Conservation (phyloP, 2,113 vertebrate species). For the Mandrillus leucophaeus region DNA sequence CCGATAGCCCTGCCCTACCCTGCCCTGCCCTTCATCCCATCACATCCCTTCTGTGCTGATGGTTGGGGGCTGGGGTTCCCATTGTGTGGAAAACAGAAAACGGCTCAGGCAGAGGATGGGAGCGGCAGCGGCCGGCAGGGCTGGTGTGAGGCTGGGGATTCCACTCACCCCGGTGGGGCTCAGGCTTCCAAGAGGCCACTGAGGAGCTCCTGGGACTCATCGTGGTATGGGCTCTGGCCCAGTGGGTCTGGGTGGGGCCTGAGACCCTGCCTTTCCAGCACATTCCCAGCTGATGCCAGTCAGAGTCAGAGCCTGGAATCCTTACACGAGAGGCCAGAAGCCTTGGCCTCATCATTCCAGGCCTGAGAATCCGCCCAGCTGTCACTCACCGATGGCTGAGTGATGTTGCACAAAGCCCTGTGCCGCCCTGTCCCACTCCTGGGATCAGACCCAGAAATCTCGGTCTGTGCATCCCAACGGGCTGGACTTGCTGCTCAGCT, state of each 20-base stretch:
- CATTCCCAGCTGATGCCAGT: neutral
- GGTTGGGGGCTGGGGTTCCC: neutral
- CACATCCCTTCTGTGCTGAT: too few relatives aligned
- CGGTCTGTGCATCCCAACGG: accelerated
- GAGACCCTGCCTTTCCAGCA: neutral
- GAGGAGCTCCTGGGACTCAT: neutral
- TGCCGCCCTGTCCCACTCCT: neutral
- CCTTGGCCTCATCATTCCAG: neutral
- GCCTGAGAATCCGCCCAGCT: neutral
- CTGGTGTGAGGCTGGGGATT: neutral
- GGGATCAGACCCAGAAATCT: neutral
- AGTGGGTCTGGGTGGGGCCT: neutral
- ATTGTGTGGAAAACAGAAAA: neutral
- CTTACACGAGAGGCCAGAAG: neutral
- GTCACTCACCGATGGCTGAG: neutral
- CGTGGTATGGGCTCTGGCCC: neutral
- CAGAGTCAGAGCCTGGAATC: neutral
- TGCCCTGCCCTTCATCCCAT: too few relatives aligned
- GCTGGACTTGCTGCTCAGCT: neutral
- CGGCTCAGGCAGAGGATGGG: too few relatives aligned
- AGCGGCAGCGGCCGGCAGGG: accelerated
- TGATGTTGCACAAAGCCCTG: neutral
- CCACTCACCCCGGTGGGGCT: accelerated
- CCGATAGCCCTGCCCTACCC: neutral
- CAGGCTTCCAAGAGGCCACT: too few relatives aligned